Conservation (phyloP, 1,140 invertebrate species). For the Lordiphosa collinella region DNA sequence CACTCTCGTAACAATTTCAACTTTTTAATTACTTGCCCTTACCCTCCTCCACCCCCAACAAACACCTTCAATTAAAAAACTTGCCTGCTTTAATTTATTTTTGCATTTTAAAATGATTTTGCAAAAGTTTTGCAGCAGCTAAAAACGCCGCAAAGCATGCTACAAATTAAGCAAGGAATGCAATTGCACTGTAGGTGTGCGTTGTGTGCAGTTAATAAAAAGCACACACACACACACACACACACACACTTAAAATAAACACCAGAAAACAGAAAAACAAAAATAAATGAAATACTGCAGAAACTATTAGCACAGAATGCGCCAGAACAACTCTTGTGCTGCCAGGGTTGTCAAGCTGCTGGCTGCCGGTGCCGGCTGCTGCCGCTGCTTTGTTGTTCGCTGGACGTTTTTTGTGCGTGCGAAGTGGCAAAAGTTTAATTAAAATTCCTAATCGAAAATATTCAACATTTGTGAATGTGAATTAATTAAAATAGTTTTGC, state of each 20-base stretch:
- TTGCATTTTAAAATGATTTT: conserved; percentile 67
- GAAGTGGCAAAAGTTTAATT: conserved; percentile 74
- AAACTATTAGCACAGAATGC: conserved; percentile 66
- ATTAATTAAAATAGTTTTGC: conserved; percentile 79
- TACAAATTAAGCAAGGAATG: conserved; percentile 69
- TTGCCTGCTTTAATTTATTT: conserved; percentile 32
- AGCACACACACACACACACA: conserved; percentile 22
- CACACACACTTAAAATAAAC: conserved; percentile 16
- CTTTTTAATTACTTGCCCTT: conserved; percentile 48
- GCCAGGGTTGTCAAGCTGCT: conserved; percentile 49
- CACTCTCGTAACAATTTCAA: conserved; percentile 14
- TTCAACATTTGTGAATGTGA: conserved; percentile 70
- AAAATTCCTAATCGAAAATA: conserved; percentile 79
- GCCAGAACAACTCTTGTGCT: conserved; percentile 41
- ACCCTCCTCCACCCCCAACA: conserved; percentile 5
- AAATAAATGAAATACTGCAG: conserved; percentile 38
- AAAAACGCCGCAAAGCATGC: conserved; percentile 48
- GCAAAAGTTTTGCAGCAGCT: conserved; percentile 33
- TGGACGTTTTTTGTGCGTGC: conserved; percentile 39
- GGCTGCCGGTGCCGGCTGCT: conserved; percentile 19
- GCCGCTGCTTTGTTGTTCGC: background rate
- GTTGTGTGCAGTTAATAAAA: conserved; percentile 36
- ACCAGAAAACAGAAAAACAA: conserved; percentile 6
- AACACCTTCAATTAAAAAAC: conserved; percentile 47
- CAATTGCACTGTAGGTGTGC: conserved; percentile 26